Percentiles rank a stretch among this genome's conserved stretches.
These are phyloP conservation scores for Tinea pellionella DNA, from an alignment of 2,888 invertebrate species.

Conservation along the genomic window DNA sequence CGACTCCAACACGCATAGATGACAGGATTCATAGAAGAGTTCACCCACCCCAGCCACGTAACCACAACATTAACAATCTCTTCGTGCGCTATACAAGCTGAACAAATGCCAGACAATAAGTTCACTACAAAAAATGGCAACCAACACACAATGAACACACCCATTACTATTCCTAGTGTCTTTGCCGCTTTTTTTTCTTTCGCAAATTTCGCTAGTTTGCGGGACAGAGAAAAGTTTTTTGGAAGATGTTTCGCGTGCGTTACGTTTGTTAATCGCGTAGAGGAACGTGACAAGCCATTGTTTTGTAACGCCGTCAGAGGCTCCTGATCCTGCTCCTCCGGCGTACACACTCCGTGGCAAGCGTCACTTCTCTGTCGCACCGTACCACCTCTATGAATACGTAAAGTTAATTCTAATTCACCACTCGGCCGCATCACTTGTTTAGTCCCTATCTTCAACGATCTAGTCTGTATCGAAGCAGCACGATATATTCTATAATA, in stretches of 20 bases:
- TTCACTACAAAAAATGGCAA: conserved; percentile 97
- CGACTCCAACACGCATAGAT: conserved; percentile 99
- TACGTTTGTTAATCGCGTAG: conserved; percentile 74
- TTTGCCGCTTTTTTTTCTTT: conserved; percentile 98
- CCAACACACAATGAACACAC: conserved; percentile 97
- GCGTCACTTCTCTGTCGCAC: conserved; percentile 71
- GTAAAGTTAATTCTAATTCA: conserved; percentile 86
- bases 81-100: conserved; percentile 87
- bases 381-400: conserved; percentile 93
- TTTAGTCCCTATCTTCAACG: conserved; percentile 91
- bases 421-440: conserved; percentile 88
- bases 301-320: conserved; percentile 82
- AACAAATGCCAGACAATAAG: conserved; percentile 89
- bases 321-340: conserved; percentile 77
- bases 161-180: conserved; percentile 96
- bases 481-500: conserved; percentile 96
- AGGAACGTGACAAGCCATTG: conserved; percentile 79
- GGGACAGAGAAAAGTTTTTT: conserved; percentile 92
- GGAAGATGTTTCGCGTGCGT: conserved; percentile 74
- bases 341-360: conserved; percentile 71
- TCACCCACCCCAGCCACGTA: conserved; percentile 96
- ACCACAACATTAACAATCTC: conserved; percentile 89
- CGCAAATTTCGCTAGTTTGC: conserved; percentile 94
- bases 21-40: conserved; percentile 96
- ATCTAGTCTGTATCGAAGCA: conserved; percentile 91